Conservation (phyloP, 2,797 vertebrate species). For the Platalea minor region DNA sequence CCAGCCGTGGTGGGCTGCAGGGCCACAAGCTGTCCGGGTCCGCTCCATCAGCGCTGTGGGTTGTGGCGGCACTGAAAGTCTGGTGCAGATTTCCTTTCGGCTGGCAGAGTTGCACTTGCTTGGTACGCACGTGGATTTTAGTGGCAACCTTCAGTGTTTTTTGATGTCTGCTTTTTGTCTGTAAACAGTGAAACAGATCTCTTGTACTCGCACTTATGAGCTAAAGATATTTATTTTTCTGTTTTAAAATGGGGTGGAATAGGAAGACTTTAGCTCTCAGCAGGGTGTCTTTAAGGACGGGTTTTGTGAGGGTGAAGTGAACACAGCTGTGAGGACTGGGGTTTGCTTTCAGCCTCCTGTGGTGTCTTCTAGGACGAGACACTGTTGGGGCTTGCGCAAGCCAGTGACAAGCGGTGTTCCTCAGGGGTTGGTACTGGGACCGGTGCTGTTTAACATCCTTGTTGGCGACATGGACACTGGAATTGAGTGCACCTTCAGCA, state of each 20-base stretch:
- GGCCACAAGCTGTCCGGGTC: fast-evolving
- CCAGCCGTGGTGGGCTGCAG: background rate
- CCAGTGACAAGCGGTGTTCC: background rate
- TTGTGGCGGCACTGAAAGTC: background rate
- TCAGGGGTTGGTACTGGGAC: background rate
- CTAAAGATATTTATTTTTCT: background rate
- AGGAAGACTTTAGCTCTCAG: background rate
- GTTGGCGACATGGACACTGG: background rate
- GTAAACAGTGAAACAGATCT: background rate
- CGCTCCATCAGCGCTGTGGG: fast-evolving
- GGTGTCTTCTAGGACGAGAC: background rate
- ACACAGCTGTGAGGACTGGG: background rate
- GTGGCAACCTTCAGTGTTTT: background rate
- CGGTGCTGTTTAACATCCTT: no score
- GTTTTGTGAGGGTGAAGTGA: background rate
- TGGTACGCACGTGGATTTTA: background rate
- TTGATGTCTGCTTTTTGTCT: background rate
- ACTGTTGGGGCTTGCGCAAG: background rate
- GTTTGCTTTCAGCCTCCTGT: background rate
- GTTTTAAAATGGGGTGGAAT: background rate
- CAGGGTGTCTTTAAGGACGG: background rate
- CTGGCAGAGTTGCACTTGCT: background rate
- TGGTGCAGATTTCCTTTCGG: background rate
- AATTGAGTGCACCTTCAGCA: background rate
- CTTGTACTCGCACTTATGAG: background rate